phyloP scores from a whole-genome alignment of 30 jellyfish, hydroid and myxozoan genomes.

The Hydractinia symbiolongicarpus region DNA sequence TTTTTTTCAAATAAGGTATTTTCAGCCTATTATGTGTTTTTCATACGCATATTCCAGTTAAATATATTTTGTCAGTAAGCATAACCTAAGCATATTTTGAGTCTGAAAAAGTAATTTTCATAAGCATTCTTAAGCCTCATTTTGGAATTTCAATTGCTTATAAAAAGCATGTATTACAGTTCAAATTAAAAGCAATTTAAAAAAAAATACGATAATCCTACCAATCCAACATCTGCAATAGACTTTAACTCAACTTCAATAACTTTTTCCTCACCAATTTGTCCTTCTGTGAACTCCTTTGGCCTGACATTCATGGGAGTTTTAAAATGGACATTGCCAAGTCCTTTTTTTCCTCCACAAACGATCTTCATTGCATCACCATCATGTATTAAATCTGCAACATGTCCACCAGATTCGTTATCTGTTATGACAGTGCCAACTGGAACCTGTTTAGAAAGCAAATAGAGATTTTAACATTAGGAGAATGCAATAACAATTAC shows the following conservation, averaged over 20 bases:
- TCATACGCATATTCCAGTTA: too few species aligned
- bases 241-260: slow-evolving; percentile 78
- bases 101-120: too few species aligned
- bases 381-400: slow-evolving; percentile 40
- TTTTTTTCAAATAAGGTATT: too few species aligned
- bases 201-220: slow-evolving; percentile 18
- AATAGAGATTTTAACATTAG: not conserved
- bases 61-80: too few species aligned
- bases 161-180: too few species aligned
- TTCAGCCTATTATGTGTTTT: too few species aligned
- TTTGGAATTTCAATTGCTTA: too few species aligned
- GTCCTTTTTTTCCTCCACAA: slow-evolving; percentile 86
- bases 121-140: too few species aligned
- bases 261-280: slow-evolving; percentile 45
- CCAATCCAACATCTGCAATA: slow-evolving; percentile 98
- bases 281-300: slow-evolving; percentile 77
- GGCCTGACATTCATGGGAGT: slow-evolving; percentile 73
- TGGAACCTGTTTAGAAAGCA: slow-evolving; percentile 61
- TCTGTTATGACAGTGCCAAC: slow-evolving; percentile 68
- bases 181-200: too few species aligned
- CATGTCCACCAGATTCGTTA: slow-evolving; percentile 7
- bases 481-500: not conserved
- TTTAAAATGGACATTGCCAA: slow-evolving; percentile 75
- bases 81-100: too few species aligned
- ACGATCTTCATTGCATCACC: slow-evolving; percentile 46